A percentile compares a stretch with the other conserved stretches of the same genome.
Conservation (phyloP, 2,888 invertebrate species). For the Drosophila neonasuta region DNA sequence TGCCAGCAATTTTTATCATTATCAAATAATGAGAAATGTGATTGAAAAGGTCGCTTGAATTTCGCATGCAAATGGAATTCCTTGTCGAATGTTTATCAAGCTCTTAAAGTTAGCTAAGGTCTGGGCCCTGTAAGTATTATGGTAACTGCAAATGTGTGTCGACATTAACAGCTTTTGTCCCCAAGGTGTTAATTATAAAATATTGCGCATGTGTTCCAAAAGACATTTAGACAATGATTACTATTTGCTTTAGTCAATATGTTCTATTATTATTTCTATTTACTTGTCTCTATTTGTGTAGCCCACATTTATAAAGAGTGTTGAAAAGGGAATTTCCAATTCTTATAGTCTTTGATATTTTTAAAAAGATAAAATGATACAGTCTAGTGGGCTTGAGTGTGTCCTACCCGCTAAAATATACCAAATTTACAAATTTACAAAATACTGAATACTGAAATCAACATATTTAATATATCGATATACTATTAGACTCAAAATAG, state of each 20-base stretch:
- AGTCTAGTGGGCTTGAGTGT: too few relatives aligned
- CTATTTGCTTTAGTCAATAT: constrained; percentile 17
- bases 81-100: constrained; percentile 20
- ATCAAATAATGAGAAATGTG: neutral
- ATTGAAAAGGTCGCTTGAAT: constrained; percentile 11
- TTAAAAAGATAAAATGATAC: too few relatives aligned
- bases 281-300: constrained; percentile 4
- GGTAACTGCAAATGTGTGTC: constrained; percentile 24
- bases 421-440: too few relatives aligned
- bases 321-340: neutral
- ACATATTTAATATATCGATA: too few relatives aligned
- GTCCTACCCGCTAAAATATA: too few relatives aligned
- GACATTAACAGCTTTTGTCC: constrained; percentile 32
- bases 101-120: constrained; percentile 32
- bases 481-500: too few relatives aligned
- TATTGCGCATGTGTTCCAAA: constrained; percentile 55
- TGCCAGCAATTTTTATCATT: constrained; percentile 15
- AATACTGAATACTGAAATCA: too few relatives aligned
- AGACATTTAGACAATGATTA: constrained; percentile 42
- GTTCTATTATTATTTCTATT: constrained; percentile 16
- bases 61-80: constrained; percentile 52
- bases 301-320: neutral
- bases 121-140: constrained; percentile 26
- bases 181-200: constrained; percentile 52
- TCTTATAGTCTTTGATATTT: too few relatives aligned